Conservation (phyloP, 1,140 invertebrate species). For the Brachionus paranguensis region DNA sequence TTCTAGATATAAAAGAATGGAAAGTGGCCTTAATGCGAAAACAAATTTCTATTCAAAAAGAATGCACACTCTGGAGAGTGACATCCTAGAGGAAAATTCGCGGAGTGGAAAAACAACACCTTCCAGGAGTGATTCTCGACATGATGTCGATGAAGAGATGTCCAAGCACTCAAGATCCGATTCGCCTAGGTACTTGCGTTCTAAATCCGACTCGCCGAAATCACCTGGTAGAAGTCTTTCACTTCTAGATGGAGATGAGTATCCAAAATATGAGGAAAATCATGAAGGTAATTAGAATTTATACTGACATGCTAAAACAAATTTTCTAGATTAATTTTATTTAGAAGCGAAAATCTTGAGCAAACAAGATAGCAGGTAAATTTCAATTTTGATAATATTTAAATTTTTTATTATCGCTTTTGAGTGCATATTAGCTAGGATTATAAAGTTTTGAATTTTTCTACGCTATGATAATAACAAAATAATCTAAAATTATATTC, state of each 20-base stretch:
- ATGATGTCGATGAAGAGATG: background rate
- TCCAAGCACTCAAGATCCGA: background rate
- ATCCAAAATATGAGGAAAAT: background rate
- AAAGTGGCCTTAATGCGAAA: slow-evolving; percentile 1
- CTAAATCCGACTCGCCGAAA: background rate
- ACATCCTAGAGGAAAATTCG: background rate
- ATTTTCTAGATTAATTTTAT: background rate
- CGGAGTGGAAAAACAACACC: slow-evolving; percentile 13
- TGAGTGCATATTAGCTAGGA: background rate
- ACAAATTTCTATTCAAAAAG: background rate
- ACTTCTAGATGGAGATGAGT: background rate
- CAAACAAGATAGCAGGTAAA: background rate
- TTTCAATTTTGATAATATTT: too few relatives aligned
- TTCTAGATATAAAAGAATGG: background rate
- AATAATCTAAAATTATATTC: background rate
- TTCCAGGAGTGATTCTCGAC: background rate
- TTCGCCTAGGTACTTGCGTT: background rate
- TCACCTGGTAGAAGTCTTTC: background rate
- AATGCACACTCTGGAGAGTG: background rate
- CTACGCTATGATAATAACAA: background rate
- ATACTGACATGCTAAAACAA: background rate
- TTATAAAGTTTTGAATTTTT: background rate
- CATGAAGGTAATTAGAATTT: background rate
- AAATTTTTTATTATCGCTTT: background rate
- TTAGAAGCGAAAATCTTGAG: background rate